Evolutionary conservation across 2,113 vertebrate species (phyloP).

Genomic region (Tauraco erythrolophus): DNA sequence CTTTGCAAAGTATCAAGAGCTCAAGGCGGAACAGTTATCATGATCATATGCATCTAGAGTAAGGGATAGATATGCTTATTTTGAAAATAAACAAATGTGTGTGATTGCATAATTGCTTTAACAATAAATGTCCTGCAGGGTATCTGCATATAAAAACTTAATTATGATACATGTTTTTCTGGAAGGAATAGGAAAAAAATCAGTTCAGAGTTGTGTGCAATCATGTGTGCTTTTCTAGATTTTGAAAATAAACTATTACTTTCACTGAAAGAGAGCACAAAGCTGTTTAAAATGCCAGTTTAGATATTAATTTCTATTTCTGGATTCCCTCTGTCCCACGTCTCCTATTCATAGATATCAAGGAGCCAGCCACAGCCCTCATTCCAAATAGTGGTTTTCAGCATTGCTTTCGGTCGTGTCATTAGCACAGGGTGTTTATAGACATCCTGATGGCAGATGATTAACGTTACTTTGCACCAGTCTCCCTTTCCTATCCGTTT

Average conservation of each 20-base stretch:
- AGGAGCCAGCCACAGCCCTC: not conserved
- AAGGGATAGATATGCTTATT: not conserved
- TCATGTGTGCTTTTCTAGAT: not conserved
- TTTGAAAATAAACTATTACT: not conserved
- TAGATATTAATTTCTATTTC: not conserved
- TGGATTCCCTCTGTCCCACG: not conserved
- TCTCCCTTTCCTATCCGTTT: not conserved
- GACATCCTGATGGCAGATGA: not conserved
- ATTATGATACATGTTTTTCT: not conserved
- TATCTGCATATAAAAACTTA: not conserved
- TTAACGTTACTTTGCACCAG: accelerated
- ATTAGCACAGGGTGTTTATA: not conserved
- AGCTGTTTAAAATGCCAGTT: not conserved
- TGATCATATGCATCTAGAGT: not conserved
- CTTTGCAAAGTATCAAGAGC: not conserved
- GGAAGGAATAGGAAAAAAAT: not conserved
- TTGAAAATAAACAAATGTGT: not conserved
- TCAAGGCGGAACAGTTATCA: not conserved
- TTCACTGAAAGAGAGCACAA: not conserved
- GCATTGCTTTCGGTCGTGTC: not conserved
- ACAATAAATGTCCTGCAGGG: not conserved
- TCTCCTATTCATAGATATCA: not conserved
- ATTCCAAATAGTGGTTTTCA: not conserved
- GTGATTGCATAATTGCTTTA: constrained; percentile 13
- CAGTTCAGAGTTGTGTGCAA: not conserved